Conservation (phyloP, 1,140 invertebrate species). For the Lordiphosa collinella region DNA sequence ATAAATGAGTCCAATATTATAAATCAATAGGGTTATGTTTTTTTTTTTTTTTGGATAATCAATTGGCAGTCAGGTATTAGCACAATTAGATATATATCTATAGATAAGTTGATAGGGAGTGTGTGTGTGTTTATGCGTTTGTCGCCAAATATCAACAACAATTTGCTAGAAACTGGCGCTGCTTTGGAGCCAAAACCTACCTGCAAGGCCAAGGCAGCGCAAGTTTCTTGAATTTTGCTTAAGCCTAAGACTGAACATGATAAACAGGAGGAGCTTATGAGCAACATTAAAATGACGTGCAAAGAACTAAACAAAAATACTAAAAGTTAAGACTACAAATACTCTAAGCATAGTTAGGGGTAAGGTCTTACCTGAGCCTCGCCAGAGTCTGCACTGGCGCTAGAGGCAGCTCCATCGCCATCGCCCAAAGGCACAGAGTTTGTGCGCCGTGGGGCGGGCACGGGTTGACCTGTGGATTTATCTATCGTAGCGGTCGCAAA, state of each 20-base stretch:
- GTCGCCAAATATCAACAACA: constrained; percentile 66
- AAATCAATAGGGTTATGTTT: constrained; percentile 63
- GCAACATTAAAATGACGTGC: constrained; percentile 67
- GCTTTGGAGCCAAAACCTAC: constrained; percentile 31
- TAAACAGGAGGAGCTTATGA: constrained; percentile 55
- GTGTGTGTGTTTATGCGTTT: constrained; percentile 33
- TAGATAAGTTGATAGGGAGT: constrained; percentile 9
- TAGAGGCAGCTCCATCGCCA: constrained; percentile 44
- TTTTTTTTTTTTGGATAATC: constrained; percentile 41
- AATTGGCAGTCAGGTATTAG: constrained; percentile 62
- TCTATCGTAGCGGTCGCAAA: constrained; percentile 71
- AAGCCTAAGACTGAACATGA: constrained; percentile 48
- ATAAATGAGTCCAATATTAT: constrained; percentile 41
- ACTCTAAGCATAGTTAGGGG: constrained; percentile 1
- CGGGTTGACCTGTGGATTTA: constrained; percentile 71
- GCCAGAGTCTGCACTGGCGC: constrained; percentile 54
- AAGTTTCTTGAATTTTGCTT: constrained; percentile 29
- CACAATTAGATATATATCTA: constrained; percentile 61
- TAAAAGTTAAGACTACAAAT: constrained; percentile 27
- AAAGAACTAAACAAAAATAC: constrained; percentile 43
- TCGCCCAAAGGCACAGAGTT: constrained; percentile 72
- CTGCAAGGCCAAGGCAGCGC: constrained; percentile 10
- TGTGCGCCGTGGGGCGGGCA: constrained; percentile 80
- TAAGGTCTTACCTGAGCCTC: constrained; percentile 62
- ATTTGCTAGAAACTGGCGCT: constrained; percentile 51